phyloP scores from a whole-genome alignment of 2,113 vertebrate genomes.

The Pao palembangensis region DNA sequence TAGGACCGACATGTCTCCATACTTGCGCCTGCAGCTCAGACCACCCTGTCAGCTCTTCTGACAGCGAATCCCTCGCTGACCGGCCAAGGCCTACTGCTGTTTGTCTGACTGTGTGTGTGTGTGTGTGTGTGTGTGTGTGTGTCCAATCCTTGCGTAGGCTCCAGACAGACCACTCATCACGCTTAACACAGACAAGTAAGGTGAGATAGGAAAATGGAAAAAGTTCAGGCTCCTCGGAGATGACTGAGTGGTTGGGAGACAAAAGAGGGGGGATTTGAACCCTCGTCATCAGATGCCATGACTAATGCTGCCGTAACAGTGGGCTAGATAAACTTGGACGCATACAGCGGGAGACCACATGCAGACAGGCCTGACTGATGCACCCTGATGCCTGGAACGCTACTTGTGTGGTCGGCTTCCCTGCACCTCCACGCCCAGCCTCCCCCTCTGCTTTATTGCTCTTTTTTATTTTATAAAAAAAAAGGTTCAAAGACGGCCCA shows the following conservation, averaged over 20 bases:
- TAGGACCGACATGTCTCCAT: constrained; percentile 45
- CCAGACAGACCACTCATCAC: constrained; percentile 47
- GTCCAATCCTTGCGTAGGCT: constrained; percentile 37
- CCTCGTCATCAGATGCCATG: constrained; percentile 40
- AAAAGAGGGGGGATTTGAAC: constrained; percentile 17
- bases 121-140: constrained; percentile 21
- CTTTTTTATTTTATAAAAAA: constrained; percentile 26
- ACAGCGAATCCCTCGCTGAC: constrained; percentile 41
- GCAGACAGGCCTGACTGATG: constrained; percentile 54
- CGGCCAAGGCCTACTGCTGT: constrained; percentile 3
- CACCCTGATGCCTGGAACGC: constrained; percentile 54
- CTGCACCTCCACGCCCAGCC: background rate
- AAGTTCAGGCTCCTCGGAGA: constrained; percentile 5
- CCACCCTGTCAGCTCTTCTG: constrained; percentile 56
- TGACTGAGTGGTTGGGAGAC: constrained; percentile 18
- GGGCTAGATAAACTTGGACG: constrained; percentile 60
- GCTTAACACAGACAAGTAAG: constrained; percentile 44
- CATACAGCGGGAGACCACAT: constrained; percentile 47
- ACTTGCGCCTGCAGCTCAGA: constrained; percentile 46
- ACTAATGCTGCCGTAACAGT: constrained; percentile 55
- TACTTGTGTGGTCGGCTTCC: constrained; percentile 60
- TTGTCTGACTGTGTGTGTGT: constrained; percentile 14
- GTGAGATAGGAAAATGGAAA: constrained; percentile 38
- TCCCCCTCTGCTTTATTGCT: constrained; percentile 6
- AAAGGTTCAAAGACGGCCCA: background rate